A percentile compares a stretch with the other conserved stretches of the same genome.
Evolutionary conservation across 2,113 vertebrate species (phyloP).

Genomic region (Pygoscelis adeliae): DNA sequence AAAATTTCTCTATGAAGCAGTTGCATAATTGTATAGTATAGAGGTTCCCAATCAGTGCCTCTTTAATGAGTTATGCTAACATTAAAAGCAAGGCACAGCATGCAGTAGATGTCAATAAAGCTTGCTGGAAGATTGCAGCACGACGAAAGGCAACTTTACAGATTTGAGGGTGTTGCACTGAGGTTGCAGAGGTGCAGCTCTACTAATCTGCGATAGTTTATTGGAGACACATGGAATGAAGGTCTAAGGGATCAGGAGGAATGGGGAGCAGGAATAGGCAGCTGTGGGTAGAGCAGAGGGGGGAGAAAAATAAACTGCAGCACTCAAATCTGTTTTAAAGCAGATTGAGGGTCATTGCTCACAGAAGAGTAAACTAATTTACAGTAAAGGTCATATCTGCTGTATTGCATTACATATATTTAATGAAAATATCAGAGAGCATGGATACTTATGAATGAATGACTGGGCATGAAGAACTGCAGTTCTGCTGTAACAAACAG

Average conservation of each 20-base stretch:
- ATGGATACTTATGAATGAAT: neutral
- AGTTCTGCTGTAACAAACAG: neutral
- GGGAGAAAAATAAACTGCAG: neutral
- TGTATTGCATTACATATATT: neutral
- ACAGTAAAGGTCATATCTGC: neutral
- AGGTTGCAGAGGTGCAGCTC: neutral
- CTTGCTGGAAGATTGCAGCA: neutral
- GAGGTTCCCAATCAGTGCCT: neutral
- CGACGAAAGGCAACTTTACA: neutral
- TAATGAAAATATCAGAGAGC: neutral
- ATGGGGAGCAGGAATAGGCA: neutral
- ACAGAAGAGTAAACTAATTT: neutral
- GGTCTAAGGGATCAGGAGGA: neutral
- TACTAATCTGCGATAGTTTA: neutral
- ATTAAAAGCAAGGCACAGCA: neutral
- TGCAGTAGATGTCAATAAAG: neutral
- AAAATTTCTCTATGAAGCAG: neutral
- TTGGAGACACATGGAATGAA: neutral
- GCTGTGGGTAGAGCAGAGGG: neutral
- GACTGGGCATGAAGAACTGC: neutral
- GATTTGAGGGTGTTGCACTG: neutral
- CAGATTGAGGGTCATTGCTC: neutral
- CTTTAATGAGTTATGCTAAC: neutral
- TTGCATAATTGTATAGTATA: neutral
- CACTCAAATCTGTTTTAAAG: neutral